Evolutionary conservation across 1,140 invertebrate species (phyloP).

Genomic region (Temnothorax curvispinosus): DNA sequence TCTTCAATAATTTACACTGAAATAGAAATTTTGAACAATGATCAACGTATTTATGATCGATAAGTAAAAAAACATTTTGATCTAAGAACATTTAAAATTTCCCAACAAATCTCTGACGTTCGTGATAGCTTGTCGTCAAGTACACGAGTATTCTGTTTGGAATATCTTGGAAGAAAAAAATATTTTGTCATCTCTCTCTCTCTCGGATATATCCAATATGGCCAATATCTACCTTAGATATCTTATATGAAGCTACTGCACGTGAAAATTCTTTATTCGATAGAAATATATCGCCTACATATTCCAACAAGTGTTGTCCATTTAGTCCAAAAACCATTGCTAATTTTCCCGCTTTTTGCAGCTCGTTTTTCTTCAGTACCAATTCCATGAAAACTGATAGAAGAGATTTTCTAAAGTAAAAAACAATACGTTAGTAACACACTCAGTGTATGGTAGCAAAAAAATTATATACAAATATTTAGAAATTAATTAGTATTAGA

Average conservation of each 20-base stretch:
- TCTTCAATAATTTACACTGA: conserved; percentile 89
- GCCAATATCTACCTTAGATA: conserved; percentile 87
- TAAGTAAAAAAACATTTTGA: too few species aligned
- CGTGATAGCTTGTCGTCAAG: too few species aligned
- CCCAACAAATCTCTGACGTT: too few species aligned
- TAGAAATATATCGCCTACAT: conserved; percentile 90
- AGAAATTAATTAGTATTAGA: conserved; percentile 32
- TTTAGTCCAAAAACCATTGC: conserved; percentile 89
- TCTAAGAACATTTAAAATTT: too few species aligned
- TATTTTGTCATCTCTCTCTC: too few species aligned
- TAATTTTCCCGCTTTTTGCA: conserved; percentile 87
- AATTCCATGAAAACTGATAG: conserved; percentile 89
- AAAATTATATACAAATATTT: too few species aligned
- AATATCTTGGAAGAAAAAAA: too few species aligned
- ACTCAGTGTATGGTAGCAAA: too few species aligned
- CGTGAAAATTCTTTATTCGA: conserved; percentile 88
- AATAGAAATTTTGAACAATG: conserved; percentile 59
- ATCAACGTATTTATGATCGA: too few species aligned
- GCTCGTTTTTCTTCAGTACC: conserved; percentile 86
- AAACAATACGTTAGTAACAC: not conserved
- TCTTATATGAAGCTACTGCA: conserved; percentile 90
- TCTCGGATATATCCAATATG: too few species aligned
- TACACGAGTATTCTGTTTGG: too few species aligned
- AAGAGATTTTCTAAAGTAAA: conserved; percentile 86
- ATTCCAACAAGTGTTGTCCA: conserved; percentile 90